Conservation (phyloP, 2,797 vertebrate species). For the Typhlichthys eigenmanni region DNA sequence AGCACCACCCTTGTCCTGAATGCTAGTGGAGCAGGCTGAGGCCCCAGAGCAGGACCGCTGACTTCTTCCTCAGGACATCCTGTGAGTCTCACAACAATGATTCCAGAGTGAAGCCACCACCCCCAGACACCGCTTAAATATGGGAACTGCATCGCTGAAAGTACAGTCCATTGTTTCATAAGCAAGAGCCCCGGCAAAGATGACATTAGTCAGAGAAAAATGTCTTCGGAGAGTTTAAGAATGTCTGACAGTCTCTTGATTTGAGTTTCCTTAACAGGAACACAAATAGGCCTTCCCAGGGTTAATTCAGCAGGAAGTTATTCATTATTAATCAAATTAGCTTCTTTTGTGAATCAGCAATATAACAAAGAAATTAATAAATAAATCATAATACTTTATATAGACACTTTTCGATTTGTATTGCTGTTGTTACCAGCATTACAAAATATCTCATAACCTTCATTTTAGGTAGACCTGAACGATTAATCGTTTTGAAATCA, state of each 20-base stretch:
- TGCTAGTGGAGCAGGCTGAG: slow-evolving; percentile 41
- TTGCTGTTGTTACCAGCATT: no score
- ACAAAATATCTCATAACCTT: no score
- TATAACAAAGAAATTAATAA: no score
- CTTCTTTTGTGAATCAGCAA: no score
- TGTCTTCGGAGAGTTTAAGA: slow-evolving; percentile 10
- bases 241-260: neutral
- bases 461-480: no score
- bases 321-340: no score
- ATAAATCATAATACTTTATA: no score
- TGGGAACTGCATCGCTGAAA: slow-evolving; percentile 71
- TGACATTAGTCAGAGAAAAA: slow-evolving; percentile 33
- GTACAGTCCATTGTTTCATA: slow-evolving; percentile 63
- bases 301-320: neutral
- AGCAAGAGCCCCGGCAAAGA: slow-evolving; percentile 26
- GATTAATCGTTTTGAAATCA: no score
- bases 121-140: slow-evolving; percentile 69
- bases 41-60: slow-evolving; percentile 54
- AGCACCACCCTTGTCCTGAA: slow-evolving; percentile 63
- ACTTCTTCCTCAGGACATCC: slow-evolving; percentile 99
- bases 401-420: no score
- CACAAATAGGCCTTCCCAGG: neutral
- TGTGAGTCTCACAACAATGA: slow-evolving; percentile 93
- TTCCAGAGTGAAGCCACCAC: slow-evolving; percentile 75
- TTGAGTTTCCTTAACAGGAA: slow-evolving; percentile 12